These are phyloP conservation scores for Ctenomys sociabilis DNA, from an alignment of 2,113 vertebrate genomes.

Conservation along the genomic window DNA sequence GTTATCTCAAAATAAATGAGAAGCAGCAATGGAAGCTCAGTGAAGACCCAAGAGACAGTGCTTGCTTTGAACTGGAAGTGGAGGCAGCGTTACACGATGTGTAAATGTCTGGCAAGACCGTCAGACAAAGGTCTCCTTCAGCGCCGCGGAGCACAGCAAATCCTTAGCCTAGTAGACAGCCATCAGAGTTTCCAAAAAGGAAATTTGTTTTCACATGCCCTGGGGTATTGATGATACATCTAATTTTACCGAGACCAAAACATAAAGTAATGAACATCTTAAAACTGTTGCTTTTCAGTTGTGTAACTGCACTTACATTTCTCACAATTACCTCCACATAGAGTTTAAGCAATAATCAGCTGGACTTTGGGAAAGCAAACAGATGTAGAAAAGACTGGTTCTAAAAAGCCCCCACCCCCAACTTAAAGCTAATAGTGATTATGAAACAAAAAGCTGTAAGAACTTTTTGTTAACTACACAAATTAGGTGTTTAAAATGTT, in stretches of 20 bases:
- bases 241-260: conserved; percentile 40
- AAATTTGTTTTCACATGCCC: conserved; percentile 61
- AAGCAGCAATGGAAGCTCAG: conserved; percentile 64
- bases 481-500: background rate
- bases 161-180: conserved; percentile 36
- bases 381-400: background rate
- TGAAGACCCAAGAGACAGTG: conserved; percentile 65
- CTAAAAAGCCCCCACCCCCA: background rate
- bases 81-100: background rate
- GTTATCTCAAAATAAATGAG: conserved; percentile 75
- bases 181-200: conserved; percentile 47
- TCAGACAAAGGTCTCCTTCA: background rate
- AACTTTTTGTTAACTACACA: background rate
- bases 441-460: conserved; percentile 16
- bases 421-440: background rate
- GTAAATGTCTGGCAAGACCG: background rate
- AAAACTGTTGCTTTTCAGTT: conserved; percentile 42
- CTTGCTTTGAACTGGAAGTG: conserved; percentile 69
- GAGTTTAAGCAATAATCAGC: background rate
- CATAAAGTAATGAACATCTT: background rate
- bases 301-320: background rate
- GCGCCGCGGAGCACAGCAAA: conserved; percentile 16
- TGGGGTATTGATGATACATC: background rate
- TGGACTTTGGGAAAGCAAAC: background rate
- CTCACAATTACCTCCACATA: background rate